Evolutionary conservation across 2,888 invertebrate genomes (phyloP).

Genomic region (Sarcophaga subvicina): DNA sequence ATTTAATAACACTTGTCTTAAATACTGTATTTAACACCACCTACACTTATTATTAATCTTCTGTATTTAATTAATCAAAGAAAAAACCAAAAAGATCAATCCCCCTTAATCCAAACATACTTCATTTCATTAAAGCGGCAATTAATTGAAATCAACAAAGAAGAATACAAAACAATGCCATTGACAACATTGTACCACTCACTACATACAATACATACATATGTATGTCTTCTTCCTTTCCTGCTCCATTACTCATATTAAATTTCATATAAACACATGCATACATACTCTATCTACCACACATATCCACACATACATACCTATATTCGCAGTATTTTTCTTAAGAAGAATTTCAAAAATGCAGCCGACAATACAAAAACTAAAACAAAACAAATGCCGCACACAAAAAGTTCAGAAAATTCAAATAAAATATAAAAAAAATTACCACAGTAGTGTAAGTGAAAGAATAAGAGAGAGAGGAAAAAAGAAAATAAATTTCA

Average conservation of each 20-base stretch:
- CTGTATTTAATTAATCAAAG: not conserved
- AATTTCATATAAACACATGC: too few relatives aligned
- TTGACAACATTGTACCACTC: constrained; percentile 11
- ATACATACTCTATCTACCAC: too few relatives aligned
- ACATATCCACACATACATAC: too few relatives aligned
- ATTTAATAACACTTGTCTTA: too few relatives aligned
- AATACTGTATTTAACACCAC: too few relatives aligned
- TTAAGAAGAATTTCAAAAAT: constrained; percentile 33
- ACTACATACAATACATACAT: too few relatives aligned
- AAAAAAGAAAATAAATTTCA: constrained; percentile 45
- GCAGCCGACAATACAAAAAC: not conserved
- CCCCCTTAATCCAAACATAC: not conserved
- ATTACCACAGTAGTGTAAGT: not conserved
- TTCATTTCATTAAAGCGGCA: constrained; percentile 45
- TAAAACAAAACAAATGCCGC: constrained; percentile 24
- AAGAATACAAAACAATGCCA: not conserved
- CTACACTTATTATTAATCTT: too few relatives aligned
- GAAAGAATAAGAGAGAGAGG: not conserved
- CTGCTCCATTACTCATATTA: too few relatives aligned
- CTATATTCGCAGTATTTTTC: constrained; percentile 1
- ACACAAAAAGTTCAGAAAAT: not conserved
- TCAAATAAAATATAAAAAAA: constrained; percentile 21
- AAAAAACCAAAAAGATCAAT: not conserved
- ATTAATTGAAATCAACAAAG: not conserved
- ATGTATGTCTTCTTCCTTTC: not conserved